Evolutionary conservation across 2,113 vertebrate genomes (phyloP).

Genomic region (Cranoglanis bouderius): DNA sequence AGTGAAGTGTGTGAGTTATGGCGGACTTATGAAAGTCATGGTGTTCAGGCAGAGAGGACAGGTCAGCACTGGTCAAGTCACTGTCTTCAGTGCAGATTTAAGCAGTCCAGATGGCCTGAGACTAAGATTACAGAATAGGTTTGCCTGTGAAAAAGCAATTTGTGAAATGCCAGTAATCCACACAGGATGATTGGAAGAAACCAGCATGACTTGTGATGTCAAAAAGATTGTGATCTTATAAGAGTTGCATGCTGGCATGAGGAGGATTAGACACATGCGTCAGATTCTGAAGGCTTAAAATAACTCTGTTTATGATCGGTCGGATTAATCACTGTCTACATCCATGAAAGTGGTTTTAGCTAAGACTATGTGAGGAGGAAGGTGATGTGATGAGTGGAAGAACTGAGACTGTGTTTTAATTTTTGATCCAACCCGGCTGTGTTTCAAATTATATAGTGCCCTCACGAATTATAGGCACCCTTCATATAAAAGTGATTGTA

Average conservation of each 20-base stretch:
- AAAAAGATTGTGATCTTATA: conserved; percentile 51
- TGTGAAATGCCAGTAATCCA: conserved; percentile 74
- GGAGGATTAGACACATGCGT: neutral
- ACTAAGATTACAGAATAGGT: conserved; percentile 76
- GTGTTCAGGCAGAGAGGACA: conserved; percentile 1
- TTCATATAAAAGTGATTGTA: neutral
- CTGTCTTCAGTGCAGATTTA: conserved; percentile 38
- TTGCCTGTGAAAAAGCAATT: conserved; percentile 77
- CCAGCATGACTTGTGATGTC: conserved; percentile 61
- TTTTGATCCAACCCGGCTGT: neutral
- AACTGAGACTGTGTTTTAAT: conserved; percentile 1
- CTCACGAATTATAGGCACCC: neutral
- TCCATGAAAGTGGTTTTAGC: conserved; percentile 19
- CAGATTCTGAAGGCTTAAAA: conserved; percentile 33
- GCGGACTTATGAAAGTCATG: conserved; percentile 27
- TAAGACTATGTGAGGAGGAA: neutral
- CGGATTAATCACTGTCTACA: conserved; percentile 34
- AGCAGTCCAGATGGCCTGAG: conserved; percentile 70
- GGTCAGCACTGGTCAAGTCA: conserved; percentile 46
- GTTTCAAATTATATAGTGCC: neutral
- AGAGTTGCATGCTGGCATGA: neutral
- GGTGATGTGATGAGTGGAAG: conserved; percentile 21
- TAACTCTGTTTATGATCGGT: conserved; percentile 19
- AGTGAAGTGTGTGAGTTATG: neutral
- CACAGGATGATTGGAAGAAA: conserved; percentile 59